Conservation (phyloP, 2,888 invertebrate species). For the Thelaira solivaga region DNA sequence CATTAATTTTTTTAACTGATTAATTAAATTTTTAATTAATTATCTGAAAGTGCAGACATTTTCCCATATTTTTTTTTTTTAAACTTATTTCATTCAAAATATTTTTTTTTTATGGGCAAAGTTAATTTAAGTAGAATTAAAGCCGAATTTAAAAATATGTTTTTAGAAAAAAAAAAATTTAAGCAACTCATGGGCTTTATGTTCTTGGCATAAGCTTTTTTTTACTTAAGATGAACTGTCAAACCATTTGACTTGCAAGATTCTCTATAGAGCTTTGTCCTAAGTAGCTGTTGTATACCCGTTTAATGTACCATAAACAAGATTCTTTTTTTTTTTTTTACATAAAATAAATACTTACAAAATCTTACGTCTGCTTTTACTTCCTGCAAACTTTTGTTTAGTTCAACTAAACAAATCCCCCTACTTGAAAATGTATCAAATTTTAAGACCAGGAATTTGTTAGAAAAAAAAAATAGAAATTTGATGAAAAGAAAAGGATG, state of each 20-base stretch:
- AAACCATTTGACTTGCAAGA: neutral
- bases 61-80: too few species aligned
- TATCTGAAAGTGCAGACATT: too few species aligned
- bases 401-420: constrained; percentile 25
- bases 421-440: constrained; percentile 40
- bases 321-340: too few species aligned
- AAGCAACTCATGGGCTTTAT: too few species aligned
- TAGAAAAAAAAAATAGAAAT: neutral
- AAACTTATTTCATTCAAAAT: too few species aligned
- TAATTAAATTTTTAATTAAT: too few species aligned
- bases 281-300: neutral
- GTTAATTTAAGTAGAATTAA: too few species aligned
- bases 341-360: neutral
- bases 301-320: constrained; percentile 28
- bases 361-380: constrained; percentile 33
- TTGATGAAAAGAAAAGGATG: neutral
- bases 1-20: too few species aligned
- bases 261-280: neutral
- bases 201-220: too few species aligned
- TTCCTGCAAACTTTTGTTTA: constrained; percentile 38
- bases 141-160: too few species aligned
- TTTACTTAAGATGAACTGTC: neutral
- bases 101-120: too few species aligned
- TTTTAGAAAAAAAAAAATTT: too few species aligned
- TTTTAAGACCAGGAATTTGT: constrained; percentile 53